Base-by-base conservation (phyloP, 2,113 vertebrate species). In the Pao palembangensis region DNA sequence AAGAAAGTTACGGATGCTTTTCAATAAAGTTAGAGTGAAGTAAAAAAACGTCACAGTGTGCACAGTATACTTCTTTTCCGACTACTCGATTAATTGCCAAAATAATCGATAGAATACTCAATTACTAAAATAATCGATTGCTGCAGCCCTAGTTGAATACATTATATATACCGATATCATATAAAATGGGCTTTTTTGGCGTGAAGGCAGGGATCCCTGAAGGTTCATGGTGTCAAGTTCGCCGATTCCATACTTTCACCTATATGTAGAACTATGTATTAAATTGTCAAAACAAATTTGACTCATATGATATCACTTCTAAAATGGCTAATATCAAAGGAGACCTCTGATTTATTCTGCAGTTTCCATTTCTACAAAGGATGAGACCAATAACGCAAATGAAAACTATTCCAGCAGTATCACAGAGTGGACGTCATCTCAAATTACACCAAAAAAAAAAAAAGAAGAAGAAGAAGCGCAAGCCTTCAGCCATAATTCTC, bases 221-320 rank as follows among this genome's bases (percentile, higher is more conserved):
- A 43, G 41, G 25, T 28, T 28, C 67, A 74, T 58, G 65, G 31
- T 67, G 60, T 59, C 46, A 1, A 46, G 10, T 20, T 21, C 58
- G 21, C 46, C 69, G 23, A 25, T 54, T 74, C 49, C 51, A 8
- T 66, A 28, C 5, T 28, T 28, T 28, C 6, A 28, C 25, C 25
- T 71, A 75, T 68, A 52, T 68, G 75, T 60, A 64, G 53, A 58
- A 16, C 18, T 18, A 38, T 44, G 47, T 64, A 58, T 75, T 19
- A 8, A 70, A 64, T 71, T 75, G 56, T 71, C 65, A 59, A 63
- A 78, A 76, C 67, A 77, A 63, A 76, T 87, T 70, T 66, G 58
- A 81, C 59, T 61, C 56, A 85, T 61, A 58, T 46, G 77, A 67
- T 55, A 53, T 54, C 63, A 2, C 44, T 41, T 47, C 57, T 55